These are phyloP conservation scores for Meloidogyne floridensis DNA, from an alignment of 1,140 invertebrate species.

Conservation along the genomic window DNA sequence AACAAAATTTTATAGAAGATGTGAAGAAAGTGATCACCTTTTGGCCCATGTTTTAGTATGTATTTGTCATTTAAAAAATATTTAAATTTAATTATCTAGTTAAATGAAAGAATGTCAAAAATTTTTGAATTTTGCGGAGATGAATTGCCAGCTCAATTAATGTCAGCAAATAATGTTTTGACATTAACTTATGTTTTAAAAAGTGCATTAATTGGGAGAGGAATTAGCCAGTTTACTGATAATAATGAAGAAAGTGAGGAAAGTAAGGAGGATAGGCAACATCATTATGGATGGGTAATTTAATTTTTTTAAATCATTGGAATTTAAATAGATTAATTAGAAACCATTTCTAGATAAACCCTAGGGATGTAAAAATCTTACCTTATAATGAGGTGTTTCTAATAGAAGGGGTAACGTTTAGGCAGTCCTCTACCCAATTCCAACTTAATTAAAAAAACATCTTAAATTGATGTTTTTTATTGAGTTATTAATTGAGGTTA, in stretches of 20 bases:
- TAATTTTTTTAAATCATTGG: neutral
- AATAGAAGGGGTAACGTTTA: no score
- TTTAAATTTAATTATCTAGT: neutral
- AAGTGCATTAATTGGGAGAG: constrained; percentile 16
- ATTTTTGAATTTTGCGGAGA: constrained; percentile 61
- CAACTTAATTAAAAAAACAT: no score
- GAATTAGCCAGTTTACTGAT: neutral
- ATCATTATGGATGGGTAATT: constrained; percentile 36
- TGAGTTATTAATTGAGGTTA: no score
- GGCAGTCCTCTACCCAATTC: no score
- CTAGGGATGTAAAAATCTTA: no score
- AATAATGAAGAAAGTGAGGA: neutral
- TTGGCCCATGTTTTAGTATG: constrained; percentile 61
- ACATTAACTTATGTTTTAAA: constrained; percentile 63
- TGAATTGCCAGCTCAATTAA: constrained; percentile 59
- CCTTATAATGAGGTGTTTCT: no score
- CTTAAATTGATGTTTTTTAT: no score
- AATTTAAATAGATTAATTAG: no score
- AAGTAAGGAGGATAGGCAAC: constrained; percentile 31
- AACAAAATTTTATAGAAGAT: constrained; percentile 47
- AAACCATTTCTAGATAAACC: no score
- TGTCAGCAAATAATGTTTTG: constrained; percentile 60
- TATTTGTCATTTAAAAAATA: constrained; percentile 3
- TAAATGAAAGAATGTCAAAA: constrained; percentile 57
- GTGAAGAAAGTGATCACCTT: constrained; percentile 61